These are phyloP conservation scores for Cyrtodaria siliqua DNA, from an alignment of 2,888 invertebrate species.

Conservation along the genomic window DNA sequence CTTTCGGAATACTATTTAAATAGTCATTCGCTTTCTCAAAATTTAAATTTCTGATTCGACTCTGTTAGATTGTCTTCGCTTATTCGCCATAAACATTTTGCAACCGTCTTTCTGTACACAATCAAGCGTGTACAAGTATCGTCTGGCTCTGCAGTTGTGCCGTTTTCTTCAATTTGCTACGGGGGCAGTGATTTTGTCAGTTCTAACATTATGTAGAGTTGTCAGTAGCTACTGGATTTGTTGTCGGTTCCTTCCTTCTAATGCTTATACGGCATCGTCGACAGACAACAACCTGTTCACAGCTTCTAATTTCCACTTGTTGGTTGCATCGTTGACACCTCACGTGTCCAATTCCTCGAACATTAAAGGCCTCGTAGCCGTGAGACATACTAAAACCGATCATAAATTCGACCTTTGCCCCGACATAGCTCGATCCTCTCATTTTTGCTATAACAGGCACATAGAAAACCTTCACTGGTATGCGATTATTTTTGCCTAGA, in stretches of 20 bases:
- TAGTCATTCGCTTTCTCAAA: too few species aligned
- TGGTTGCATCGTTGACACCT: constrained; percentile 6
- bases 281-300: neutral
- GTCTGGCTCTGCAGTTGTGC: too few species aligned
- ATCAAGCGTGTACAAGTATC: too few species aligned
- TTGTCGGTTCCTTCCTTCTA: neutral
- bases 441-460: constrained; percentile 43
- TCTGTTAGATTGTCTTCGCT: too few species aligned
- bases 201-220: too few species aligned
- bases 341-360: constrained; percentile 19
- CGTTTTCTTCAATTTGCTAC: too few species aligned
- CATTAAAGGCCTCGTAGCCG: constrained; percentile 60
- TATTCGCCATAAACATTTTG: too few species aligned
- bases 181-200: too few species aligned
- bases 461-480: constrained; percentile 44
- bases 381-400: constrained; percentile 55
- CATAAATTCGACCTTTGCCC: constrained; percentile 47
- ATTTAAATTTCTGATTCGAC: too few species aligned
- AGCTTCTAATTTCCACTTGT: neutral
- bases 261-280: neutral
- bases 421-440: constrained; percentile 36
- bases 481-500: constrained; percentile 30
- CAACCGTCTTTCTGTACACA: too few species aligned
- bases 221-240: too few species aligned
- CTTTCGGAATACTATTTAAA: too few species aligned